Evolutionary conservation across 1,140 invertebrate genomes (phyloP), one percentile per base, ranked within the genome.

Genomic region (Bathynomus jamesi): DNA sequence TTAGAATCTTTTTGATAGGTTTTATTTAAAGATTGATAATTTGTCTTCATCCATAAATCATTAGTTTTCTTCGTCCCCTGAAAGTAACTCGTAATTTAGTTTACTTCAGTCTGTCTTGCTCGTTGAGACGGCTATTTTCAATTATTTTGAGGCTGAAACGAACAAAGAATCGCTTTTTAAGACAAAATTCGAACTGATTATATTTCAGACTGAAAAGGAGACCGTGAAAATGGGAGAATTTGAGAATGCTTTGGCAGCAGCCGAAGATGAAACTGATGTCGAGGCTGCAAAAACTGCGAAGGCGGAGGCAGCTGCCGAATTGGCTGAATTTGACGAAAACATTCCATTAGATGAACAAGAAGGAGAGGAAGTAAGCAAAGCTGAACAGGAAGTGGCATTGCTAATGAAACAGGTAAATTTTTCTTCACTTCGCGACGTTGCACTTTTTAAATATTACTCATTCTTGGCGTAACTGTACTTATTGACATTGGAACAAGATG

Each of bases 321-420:
- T 97, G 71, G 94, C 93, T 0, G 95, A 98, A 82, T 98, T 98
- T 84, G 95, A 98, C 85, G 96, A 98, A 84, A 93, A 89, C 79
- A 93, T 96, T 84, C 94, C 94, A n/a, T 85, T 95, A 62, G 90
- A 91, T 60, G 89, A 90, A 10, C 86, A 86, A 21, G 88, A 88
- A 31, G 84, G 79, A 46, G 82, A 84, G 67, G 76, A 76, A 63
- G 81, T 86, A 60, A 87, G 91, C 81, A 92, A 91, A 82, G 91
- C 90, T 8, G 92, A 95, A 83, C 84, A 88, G 76, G 91, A 95
- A 83, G 86, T 95, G 70, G 89, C 90, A 68, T 87, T 89, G 82
- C 81, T 95, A 11, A 88, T 94, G 74, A 87, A 91, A 81, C 90
- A 94, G 87, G 92, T 94, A 83, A 78, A 65, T 67, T 67, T 61